Evolutionary conservation across 2,797 vertebrate species (phyloP), one percentile per base, ranked within the genome.

Genomic region (Hipposideros larvatus): DNA sequence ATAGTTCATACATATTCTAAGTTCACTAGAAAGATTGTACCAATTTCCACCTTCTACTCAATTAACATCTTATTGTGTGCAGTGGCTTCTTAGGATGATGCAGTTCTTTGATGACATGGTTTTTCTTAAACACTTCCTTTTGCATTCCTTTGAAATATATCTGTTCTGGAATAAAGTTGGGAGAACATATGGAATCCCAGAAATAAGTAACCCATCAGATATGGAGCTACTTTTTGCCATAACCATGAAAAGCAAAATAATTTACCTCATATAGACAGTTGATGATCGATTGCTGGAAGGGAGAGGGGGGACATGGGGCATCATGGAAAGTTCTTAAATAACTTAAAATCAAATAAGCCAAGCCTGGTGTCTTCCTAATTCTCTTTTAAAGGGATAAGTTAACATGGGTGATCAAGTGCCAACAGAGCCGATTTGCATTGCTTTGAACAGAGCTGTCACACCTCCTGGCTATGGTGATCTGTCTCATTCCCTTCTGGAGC

Each of bases 401-500:
- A 26, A n/a, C n/a, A 3, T 92, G 31, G 55, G 87, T 66, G 86
- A 93, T 51, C 90, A 90, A 93, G 53, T 79, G 82, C 65, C 48
- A 61, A 48, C 13, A 66, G 79, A 41, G 53, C 28, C 1, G 1
- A 68, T 94, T 87, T 95, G 92, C 63, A 63, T 90, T 41, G 41
- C 78, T 91, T 83, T 96, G 82, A 92, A 66, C 53, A 43, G 43
- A 95, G 43, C 90, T 87, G 84, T 70, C n/a, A 41, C 34, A n/a
- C n/a, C 19, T 65, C 6, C 15, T 22, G 22, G n/a, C 51, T 63
- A 5, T 61, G 26, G 51, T 1, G 46, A 70, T 79, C 80, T 51
- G 48, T n/a, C 84, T 88, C 59, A 28, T 48, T 88, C 78, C 80
- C 85, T 93, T 71, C 13, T 37, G 77, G 34, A 87, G 73, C 75